These are phyloP conservation scores for Halictus rubicundus DNA, from an alignment of 1,140 invertebrate genomes.

Conservation along the genomic window DNA sequence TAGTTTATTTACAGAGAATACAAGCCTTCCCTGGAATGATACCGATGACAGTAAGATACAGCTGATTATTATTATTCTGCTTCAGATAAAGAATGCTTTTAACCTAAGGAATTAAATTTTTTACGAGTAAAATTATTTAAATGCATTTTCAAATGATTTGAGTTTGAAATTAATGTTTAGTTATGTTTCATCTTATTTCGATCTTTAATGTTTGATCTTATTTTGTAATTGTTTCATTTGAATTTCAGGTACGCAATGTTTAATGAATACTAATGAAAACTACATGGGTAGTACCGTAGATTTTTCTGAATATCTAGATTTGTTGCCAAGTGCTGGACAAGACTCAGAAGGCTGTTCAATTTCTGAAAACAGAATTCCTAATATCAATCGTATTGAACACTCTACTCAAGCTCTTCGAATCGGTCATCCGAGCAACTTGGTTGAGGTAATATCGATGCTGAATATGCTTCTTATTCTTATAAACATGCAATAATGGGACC, in stretches of 20 bases:
- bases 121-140: too few relatives aligned
- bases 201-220: not conserved
- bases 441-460: slow-evolving; percentile 8
- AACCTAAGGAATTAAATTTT: not conserved
- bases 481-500: not conserved
- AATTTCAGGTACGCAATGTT: slow-evolving; percentile 25
- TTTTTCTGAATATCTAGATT: slow-evolving; percentile 52
- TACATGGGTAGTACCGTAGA: slow-evolving; percentile 38
- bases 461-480: not conserved
- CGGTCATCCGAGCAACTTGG: slow-evolving; percentile 13
- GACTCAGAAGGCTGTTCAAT: slow-evolving; percentile 31
- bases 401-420: slow-evolving; percentile 21
- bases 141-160: too few relatives aligned
- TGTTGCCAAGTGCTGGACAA: slow-evolving; percentile 23
- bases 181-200: too few relatives aligned
- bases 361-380: slow-evolving; percentile 22
- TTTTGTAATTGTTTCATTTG: not conserved
- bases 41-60: slow-evolving; percentile 65
- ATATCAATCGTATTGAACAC: slow-evolving; percentile 33
- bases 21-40: slow-evolving; percentile 73
- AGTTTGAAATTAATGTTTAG: too few relatives aligned
- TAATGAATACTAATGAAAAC: slow-evolving; percentile 23
- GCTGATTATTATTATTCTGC: not conserved
- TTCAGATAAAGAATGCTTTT: not conserved
- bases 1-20: slow-evolving; percentile 68